These are phyloP conservation scores for Tichodroma muraria DNA, from an alignment of 2,113 vertebrate genomes.

Conservation along the genomic window DNA sequence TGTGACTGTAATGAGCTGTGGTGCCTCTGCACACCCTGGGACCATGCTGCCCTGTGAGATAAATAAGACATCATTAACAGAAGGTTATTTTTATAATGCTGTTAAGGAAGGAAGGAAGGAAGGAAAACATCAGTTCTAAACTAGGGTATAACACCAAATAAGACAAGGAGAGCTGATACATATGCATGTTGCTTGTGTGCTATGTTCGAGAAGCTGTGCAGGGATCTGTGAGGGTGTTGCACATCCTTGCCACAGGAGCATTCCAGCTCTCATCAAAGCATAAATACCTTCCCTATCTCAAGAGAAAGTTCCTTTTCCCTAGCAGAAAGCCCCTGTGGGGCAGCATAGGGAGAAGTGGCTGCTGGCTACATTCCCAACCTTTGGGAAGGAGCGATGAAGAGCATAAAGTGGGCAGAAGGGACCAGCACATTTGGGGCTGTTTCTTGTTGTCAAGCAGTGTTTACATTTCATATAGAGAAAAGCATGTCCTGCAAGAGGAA, in stretches of 20 bases:
- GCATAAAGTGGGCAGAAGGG: not conserved
- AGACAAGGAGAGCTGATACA: not conserved
- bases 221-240: not conserved
- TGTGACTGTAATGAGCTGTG: not conserved
- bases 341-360: rapidly evolving
- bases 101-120: not conserved
- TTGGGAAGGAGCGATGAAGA: not conserved
- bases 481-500: conserved; percentile 27
- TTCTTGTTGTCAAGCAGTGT: not conserved
- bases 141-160: not conserved
- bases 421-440: not conserved
- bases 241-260: not conserved
- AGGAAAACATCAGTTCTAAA: not conserved
- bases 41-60: not conserved
- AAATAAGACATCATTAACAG: not conserved
- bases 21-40: not conserved
- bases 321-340: not conserved
- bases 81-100: not conserved
- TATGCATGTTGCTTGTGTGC: not conserved
- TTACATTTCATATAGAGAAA: conserved; percentile 11
- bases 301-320: not conserved
- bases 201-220: not conserved
- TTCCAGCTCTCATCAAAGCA: not conserved
- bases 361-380: not conserved
- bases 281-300: not conserved